Evolutionary conservation across 2,797 vertebrate genomes (phyloP).

Genomic region (Etheostoma perlongum): DNA sequence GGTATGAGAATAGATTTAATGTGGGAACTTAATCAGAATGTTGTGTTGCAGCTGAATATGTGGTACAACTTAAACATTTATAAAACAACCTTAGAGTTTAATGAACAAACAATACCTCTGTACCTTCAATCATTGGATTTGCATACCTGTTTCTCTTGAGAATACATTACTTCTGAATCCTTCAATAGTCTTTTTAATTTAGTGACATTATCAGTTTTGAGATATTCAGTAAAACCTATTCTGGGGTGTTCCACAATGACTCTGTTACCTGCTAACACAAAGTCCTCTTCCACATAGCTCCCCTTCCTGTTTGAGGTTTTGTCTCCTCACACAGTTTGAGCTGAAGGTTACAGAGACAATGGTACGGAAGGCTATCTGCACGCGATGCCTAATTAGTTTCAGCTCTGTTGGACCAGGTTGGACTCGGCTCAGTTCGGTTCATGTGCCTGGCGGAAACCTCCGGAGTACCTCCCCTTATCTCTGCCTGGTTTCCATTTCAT

Average conservation of each 20-base stretch:
- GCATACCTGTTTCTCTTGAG: neutral
- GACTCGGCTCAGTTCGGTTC: slow-evolving; percentile 22
- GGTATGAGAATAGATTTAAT: neutral
- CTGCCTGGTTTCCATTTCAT: slow-evolving; percentile 57
- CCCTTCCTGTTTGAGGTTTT: neutral
- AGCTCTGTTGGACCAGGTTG: slow-evolving; percentile 30
- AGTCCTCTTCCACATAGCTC: neutral
- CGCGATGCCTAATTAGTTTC: slow-evolving; percentile 37
- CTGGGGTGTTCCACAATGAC: neutral
- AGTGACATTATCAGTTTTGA: neutral
- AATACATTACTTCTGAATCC: too few species aligned
- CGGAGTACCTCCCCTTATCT: slow-evolving; percentile 47
- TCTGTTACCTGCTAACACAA: neutral
- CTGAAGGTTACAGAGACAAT: slow-evolving; percentile 45
- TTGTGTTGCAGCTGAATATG: neutral
- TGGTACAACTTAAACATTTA: neutral
- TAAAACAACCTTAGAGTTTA: neutral
- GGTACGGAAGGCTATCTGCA: neutral
- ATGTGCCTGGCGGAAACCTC: neutral
- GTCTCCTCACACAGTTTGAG: neutral
- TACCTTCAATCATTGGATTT: neutral
- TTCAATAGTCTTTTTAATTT: neutral
- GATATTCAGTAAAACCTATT: neutral
- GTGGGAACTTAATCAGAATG: neutral
- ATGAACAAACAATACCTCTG: neutral